Percentiles rank a stretch among this genome's conserved stretches.
Conservation (phyloP, 2,888 invertebrate genomes). For the Lasioglossum oenotherae region DNA sequence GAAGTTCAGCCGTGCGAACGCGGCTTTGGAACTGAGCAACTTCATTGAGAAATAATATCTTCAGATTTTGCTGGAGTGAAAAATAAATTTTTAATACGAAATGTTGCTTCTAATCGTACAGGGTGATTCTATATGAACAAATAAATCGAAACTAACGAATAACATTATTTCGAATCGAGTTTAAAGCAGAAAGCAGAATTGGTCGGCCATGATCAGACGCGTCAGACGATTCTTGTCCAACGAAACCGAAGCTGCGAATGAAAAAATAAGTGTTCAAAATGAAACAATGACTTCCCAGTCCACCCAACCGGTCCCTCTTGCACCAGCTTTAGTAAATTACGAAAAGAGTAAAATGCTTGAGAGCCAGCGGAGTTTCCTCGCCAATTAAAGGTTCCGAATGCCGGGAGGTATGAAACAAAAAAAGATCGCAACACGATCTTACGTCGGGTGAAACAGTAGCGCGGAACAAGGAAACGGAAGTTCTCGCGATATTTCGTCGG, state of each 20-base stretch:
- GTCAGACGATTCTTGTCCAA: no score
- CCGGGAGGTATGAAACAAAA: background rate
- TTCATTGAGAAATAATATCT: background rate
- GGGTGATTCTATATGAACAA: no score
- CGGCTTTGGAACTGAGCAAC: background rate
- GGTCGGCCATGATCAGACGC: no score
- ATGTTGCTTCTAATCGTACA: no score
- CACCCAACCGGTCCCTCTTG: no score
- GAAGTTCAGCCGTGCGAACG: background rate
- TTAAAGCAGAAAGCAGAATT: no score
- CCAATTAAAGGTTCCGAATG: background rate
- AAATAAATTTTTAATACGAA: background rate
- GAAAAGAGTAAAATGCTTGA: background rate
- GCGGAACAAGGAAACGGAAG: slow-evolving; percentile 43
- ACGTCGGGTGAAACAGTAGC: background rate
- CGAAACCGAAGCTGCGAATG: no score
- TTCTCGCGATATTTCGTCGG: slow-evolving; percentile 66
- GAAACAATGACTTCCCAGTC: no score
- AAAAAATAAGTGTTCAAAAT: no score
- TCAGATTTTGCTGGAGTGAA: background rate
- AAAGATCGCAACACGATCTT: slow-evolving; percentile 29
- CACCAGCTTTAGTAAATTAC: background rate
- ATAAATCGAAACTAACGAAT: no score
- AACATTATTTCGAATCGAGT: no score
- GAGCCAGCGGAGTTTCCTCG: background rate